Evolutionary conservation across 2,113 vertebrate genomes (phyloP), one percentile per base, ranked within the genome.

Genomic region (Syrmaticus mikado): DNA sequence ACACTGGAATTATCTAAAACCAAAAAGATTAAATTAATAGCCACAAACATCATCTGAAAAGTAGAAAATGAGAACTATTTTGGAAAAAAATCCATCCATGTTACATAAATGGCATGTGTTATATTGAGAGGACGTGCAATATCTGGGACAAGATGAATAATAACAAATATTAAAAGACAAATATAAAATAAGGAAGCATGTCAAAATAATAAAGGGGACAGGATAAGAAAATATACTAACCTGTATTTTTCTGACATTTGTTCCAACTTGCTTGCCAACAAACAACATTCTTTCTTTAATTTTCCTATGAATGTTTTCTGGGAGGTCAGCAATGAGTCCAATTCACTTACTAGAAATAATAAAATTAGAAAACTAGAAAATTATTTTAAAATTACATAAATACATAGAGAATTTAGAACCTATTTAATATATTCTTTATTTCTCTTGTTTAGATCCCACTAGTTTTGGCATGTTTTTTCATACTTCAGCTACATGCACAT

Each of bases 231-330:
- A 70, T 27, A 79, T 25, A 96, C 98, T 88, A 93, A 98, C 99
- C 99, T 98, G 98, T 97, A 98, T 85, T 97, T 98, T 93, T 98
- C 98, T 38, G 97, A 98, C 62, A 98, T 87, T 68, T 98, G 95
- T 84, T 99, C 98, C 97, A 99, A 94, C 89, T 98, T 98, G 68
- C 94, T 95, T 90, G 97, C 98, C 90, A 99, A 97, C 4, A 74
- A 82, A 91, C 94, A 97, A 97, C 98, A 99, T 91, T 99, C 98
- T 73, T 99, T 98, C 95, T 98, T 99, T 94, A 99, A 95, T 96
- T 98, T 99, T 95, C 96, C 95, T 94, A 99, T 98, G 83, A 99
- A 97, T 83, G 97, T 95, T 93, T 99, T 99, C 97, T 99, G 99
- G 95, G 98, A 98, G 78, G 97, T 98, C 97, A 99, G 96, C 90